A percentile compares a stretch with the other conserved stretches of the same genome.
These are phyloP conservation scores for Drosophila diplacantha DNA, from an alignment of 2,888 invertebrate genomes.

Conservation along the genomic window DNA sequence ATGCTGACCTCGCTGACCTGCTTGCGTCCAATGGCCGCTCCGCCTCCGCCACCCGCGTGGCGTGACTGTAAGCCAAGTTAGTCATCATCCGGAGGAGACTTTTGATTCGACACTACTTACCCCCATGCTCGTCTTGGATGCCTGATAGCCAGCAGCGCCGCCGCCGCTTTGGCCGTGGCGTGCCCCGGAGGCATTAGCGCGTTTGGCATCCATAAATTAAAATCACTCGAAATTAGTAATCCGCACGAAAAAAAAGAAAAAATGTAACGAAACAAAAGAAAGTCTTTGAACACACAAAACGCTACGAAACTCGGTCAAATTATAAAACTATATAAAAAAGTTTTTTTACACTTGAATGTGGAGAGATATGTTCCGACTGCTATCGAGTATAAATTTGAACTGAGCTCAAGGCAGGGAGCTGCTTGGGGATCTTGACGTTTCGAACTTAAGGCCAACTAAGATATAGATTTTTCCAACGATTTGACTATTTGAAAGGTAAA, in stretches of 20 bases:
- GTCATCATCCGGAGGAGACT: conserved; percentile 10
- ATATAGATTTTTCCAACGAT: not conserved
- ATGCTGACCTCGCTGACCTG: conserved; percentile 71
- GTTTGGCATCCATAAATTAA: conserved; percentile 58
- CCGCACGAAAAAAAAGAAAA: conserved; percentile 27
- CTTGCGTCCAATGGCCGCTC: conserved; percentile 47
- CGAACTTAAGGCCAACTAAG: conserved; percentile 33
- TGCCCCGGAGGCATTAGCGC: conserved; percentile 46
- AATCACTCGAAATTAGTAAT: conserved; percentile 35
- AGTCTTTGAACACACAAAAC: conserved; percentile 41
- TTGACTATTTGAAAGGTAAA: not conserved
- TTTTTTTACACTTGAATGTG: conserved; percentile 13
- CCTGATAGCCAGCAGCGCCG: conserved; percentile 21
- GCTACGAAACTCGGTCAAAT: conserved; percentile 27
- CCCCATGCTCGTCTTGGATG: conserved; percentile 54
- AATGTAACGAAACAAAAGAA: not conserved
- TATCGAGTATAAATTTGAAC: conserved; percentile 49
- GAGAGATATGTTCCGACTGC: conserved; percentile 44
- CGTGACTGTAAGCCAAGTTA: conserved; percentile 49
- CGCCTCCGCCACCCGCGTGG: conserved; percentile 21
- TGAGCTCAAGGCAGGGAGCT: conserved; percentile 15
- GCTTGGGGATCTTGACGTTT: not conserved
- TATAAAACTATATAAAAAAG: conserved; percentile 28
- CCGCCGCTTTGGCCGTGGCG: conserved; percentile 43
- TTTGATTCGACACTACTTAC: conserved; percentile 49